These are phyloP conservation scores for Oceanodroma leucorhoa DNA, from an alignment of 2,797 vertebrate genomes.

Conservation along the genomic window DNA sequence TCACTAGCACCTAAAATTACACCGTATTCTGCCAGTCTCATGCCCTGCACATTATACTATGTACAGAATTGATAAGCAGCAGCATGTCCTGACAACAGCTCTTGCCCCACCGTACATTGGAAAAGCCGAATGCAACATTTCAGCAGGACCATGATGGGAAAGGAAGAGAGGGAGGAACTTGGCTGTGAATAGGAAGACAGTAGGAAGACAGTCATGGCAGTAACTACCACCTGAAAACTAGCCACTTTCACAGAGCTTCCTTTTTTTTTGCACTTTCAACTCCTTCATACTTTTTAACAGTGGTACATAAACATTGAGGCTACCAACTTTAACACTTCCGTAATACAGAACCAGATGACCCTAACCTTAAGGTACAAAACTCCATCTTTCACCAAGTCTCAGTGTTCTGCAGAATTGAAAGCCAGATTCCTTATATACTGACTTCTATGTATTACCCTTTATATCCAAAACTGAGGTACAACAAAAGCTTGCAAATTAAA, in stretches of 20 bases:
- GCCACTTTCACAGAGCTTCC: background rate
- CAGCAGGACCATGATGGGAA: background rate
- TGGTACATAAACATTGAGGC: background rate
- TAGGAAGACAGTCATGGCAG: background rate
- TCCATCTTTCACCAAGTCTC: background rate
- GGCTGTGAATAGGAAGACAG: background rate
- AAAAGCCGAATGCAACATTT: background rate
- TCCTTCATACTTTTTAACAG: background rate
- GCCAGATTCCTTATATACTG: background rate
- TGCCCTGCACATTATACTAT: background rate
- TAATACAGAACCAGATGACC: background rate
- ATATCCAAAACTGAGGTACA: background rate
- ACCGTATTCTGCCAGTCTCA: background rate
- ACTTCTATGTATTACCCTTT: background rate
- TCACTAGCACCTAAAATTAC: background rate
- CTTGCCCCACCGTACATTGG: rapidly evolving
- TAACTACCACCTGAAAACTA: background rate
- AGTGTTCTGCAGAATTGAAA: background rate
- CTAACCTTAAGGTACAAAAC: background rate
- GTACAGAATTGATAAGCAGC: background rate
- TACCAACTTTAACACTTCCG: background rate
- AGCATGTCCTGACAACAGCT: background rate
- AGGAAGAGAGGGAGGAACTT: background rate
- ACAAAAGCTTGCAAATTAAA: background rate
- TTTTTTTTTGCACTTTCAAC: background rate